Conservation (phyloP, 2,113 vertebrate species). For the Pomatostomus ruficeps region DNA sequence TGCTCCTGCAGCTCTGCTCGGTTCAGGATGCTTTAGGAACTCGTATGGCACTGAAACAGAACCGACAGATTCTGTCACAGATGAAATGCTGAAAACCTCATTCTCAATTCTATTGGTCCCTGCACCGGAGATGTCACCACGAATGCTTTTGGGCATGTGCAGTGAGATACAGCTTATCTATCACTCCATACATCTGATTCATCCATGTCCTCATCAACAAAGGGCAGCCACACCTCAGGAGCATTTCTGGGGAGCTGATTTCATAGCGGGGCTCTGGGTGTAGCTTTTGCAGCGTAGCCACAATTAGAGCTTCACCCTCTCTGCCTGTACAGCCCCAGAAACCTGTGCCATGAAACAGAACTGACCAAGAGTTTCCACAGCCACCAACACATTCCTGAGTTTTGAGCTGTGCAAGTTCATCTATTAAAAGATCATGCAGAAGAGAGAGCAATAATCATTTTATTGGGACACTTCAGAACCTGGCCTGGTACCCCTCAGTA, state of each 20-base stretch:
- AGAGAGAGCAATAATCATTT: background rate
- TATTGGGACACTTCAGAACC: background rate
- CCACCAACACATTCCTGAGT: background rate
- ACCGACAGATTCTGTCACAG: background rate
- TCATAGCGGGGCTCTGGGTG: background rate
- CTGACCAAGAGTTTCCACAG: background rate
- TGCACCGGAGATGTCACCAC: background rate
- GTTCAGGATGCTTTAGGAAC: background rate
- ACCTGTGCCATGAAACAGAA: background rate
- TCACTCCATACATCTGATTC: background rate
- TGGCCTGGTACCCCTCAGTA: background rate
- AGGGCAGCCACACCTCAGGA: background rate
- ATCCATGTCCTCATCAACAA: background rate
- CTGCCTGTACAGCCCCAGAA: slow-evolving; percentile 10
- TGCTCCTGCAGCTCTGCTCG: background rate
- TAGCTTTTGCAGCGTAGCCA: slow-evolving; percentile 9
- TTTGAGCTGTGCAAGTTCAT: background rate
- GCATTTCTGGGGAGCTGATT: background rate
- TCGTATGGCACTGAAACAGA: background rate
- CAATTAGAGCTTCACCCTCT: background rate
- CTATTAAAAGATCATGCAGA: background rate
- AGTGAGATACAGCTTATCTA: background rate
- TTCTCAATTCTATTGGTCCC: background rate
- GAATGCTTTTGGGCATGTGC: background rate
- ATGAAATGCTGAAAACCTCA: background rate